Percentiles rank a stretch among this genome's conserved stretches.
phyloP scores from a whole-genome alignment of 2,113 vertebrate genomes.

The Vombatus ursinus region DNA sequence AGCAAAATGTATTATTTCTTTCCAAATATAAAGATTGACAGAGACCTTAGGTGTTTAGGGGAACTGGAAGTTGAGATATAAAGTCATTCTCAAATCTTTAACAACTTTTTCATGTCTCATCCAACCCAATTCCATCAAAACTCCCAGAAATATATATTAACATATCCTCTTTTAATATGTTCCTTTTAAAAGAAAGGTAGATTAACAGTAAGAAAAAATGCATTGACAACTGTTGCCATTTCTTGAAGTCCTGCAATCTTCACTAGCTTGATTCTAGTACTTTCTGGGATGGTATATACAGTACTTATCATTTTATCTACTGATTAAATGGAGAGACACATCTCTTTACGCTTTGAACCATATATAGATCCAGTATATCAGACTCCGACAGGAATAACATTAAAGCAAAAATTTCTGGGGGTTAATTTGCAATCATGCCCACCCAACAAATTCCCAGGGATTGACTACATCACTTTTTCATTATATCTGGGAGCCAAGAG shows the following conservation, averaged over 20 bases:
- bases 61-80: not conserved
- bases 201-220: not conserved
- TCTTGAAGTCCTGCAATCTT: not conserved
- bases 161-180: not conserved
- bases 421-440: no score
- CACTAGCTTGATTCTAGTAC: not conserved
- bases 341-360: not conserved
- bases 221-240: not conserved
- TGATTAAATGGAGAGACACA: not conserved
- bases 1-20: not conserved
- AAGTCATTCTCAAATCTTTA: not conserved
- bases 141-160: not conserved
- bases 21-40: not conserved
- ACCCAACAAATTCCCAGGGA: no score
- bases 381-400: not conserved
- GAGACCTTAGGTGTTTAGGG: not conserved
- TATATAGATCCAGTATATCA: not conserved
- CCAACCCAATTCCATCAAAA: not conserved
- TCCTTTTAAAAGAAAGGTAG: not conserved
- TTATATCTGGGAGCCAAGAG: no score
- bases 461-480: no score
- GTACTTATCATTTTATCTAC: not conserved
- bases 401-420: no score
- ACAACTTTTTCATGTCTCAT: not conserved
- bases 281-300: not conserved